phyloP scores from a whole-genome alignment of 2,888 invertebrate species.

The Limnephilus marmoratus region DNA sequence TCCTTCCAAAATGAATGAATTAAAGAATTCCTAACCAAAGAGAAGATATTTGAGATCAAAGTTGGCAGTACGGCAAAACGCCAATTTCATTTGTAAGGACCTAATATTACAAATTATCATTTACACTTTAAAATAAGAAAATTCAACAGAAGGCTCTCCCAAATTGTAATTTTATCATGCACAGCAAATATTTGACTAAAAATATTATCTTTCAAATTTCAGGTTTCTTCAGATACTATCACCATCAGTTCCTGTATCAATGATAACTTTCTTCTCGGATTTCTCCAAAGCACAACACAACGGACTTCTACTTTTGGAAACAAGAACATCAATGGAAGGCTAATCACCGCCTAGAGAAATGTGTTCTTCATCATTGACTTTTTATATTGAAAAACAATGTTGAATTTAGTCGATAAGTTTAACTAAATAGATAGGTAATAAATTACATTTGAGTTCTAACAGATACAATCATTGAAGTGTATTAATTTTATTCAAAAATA shows the following conservation, averaged over 20 bases:
- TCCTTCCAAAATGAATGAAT: too few species aligned
- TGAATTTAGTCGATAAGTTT: background rate
- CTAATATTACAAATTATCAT: too few species aligned
- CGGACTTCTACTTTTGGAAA: background rate
- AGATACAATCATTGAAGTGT: background rate
- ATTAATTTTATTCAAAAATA: background rate
- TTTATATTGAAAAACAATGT: background rate
- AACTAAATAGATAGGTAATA: background rate
- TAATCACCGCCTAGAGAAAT: background rate
- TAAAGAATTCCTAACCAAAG: too few species aligned
- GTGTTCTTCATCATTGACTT: background rate
- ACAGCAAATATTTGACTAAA: background rate
- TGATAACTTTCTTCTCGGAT: conserved; percentile 34
- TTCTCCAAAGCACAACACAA: background rate
- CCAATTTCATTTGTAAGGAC: too few species aligned
- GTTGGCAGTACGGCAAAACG: too few species aligned
- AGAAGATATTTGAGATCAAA: too few species aligned
- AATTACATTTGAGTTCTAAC: background rate
- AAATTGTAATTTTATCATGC: background rate
- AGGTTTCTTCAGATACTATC: conserved; percentile 62
- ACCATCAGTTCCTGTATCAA: conserved; percentile 58
- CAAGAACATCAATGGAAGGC: background rate
- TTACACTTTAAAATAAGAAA: too few species aligned
- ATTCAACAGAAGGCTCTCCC: too few species aligned
- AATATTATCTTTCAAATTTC: conserved; percentile 47